phyloP scores from a whole-genome alignment of 1,140 invertebrate species.

The Sitophilus oryzae region DNA sequence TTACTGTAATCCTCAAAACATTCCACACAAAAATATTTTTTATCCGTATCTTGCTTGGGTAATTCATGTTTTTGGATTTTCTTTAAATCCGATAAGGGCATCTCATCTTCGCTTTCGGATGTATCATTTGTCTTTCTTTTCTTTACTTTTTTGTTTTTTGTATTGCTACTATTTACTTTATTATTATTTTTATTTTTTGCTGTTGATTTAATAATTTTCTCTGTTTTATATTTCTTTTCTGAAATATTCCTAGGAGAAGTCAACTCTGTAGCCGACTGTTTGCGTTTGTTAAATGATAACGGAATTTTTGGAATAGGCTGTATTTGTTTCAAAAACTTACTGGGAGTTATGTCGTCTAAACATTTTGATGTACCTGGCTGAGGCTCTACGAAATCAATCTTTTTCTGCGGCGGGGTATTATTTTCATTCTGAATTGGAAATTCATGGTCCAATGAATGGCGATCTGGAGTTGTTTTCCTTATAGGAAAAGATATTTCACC shows the following conservation, averaged over 20 bases:
- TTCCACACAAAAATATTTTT: conserved; percentile 11
- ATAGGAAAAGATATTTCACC: background rate
- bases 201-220: background rate
- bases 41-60: background rate
- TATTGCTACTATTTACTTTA: conserved; percentile 3
- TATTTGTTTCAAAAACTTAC: background rate
- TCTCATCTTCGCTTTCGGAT: background rate
- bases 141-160: too few species aligned
- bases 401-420: background rate
- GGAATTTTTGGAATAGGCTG: conserved; percentile 4
- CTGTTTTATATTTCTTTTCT: background rate
- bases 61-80: background rate
- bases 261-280: conserved; percentile 2
- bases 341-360: background rate
- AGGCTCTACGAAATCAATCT: too few species aligned
- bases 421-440: background rate
- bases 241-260: conserved; percentile 1
- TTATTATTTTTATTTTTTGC: background rate
- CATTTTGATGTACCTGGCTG: too few species aligned
- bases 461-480: background rate
- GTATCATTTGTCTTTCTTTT: too few species aligned
- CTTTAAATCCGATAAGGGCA: background rate
- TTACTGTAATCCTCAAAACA: conserved; percentile 12
- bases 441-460: background rate
- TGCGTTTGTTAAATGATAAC: conserved; percentile 1